Base-by-base conservation (phyloP, 2,113 vertebrate genomes). In the Plecturocebus donacophilus region DNA sequence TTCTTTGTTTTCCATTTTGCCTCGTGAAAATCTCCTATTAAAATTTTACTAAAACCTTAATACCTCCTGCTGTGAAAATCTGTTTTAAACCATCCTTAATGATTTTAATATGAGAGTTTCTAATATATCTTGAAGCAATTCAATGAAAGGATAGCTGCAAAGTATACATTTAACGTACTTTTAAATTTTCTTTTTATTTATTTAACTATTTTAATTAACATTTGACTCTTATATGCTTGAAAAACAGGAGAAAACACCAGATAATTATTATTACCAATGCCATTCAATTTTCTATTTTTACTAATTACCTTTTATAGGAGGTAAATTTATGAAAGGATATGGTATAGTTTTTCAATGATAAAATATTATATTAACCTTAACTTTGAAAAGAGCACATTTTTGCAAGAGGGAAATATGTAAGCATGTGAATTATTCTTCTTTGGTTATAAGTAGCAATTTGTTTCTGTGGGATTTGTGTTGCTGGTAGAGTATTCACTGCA, bases 21-120 rank as follows among this genome's bases (percentile, higher is more conserved):
- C 58, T 96, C 87, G 81, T 88, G 42, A 95, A 98, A 96, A 91
- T 89, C 35, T 6, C n/a, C 19, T 82, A 92, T 95, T 96, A 96
- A 98, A 95, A 19, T 96, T 97, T 98, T 91, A 82, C 70, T 54
- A 94, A 98, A 96, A 97, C 96, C 66, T 96, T 98, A 97, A 87
- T 97, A 93, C 52, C 58, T 95, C 94, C 92, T 97, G 47, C 87
- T 93, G 97, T 95, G 97, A 97, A 97, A 97, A 97, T 97, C 77
- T 94, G 71, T 93, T 96, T 97, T 97, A 98, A 98, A 97, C 70
- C 93, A n/a, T 94, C 66, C 73, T 96, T 95, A 94, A 90, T 97
- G 90, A 96, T 96, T 87, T 45, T 91, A 80, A 94, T 95, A 76
- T 70, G 61, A 94, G 80, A 79, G 8, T 16, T 97, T 71, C 52